Evolutionary conservation across 2,888 invertebrate genomes (phyloP).

Genomic region (Aporophyla lueneburgensis): DNA sequence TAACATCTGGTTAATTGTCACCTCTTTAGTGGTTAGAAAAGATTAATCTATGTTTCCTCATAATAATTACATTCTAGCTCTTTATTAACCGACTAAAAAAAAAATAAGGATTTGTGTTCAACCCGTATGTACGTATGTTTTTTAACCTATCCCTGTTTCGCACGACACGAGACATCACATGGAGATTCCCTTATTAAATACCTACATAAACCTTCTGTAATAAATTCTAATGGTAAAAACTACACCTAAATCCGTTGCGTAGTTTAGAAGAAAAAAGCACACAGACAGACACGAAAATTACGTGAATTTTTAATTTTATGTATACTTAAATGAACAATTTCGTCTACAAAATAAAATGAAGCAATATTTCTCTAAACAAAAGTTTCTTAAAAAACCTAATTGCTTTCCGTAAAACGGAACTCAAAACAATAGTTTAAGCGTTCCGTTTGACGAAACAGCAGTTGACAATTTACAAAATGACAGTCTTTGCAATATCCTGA

Average conservation of each 20-base stretch:
- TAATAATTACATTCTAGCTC: not conserved
- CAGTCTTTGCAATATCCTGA: slow-evolving; percentile 60
- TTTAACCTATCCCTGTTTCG: no score
- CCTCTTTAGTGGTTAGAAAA: not conserved
- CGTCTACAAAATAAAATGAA: slow-evolving; percentile 2
- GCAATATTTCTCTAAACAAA: slow-evolving; percentile 22
- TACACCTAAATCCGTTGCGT: no score
- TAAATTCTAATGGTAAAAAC: no score
- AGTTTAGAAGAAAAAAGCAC: no score
- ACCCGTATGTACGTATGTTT: no score
- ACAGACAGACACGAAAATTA: no score
- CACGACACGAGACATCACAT: no score
- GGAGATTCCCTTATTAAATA: no score
- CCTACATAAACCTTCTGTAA: no score
- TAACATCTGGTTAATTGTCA: not conserved
- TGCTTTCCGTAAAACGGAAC: slow-evolving; percentile 52
- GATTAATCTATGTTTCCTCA: not conserved
- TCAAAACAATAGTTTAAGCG: slow-evolving; percentile 61
- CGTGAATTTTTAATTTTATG: no score
- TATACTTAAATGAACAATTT: not conserved
- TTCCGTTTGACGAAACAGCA: slow-evolving; percentile 57
- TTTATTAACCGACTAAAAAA: no score
- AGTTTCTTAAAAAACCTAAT: not conserved
- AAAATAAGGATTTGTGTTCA: no score
- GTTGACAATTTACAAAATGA: slow-evolving; percentile 49